These are phyloP conservation scores for Festucalex cinctus DNA, from an alignment of 2,113 vertebrate genomes.

Conservation along the genomic window DNA sequence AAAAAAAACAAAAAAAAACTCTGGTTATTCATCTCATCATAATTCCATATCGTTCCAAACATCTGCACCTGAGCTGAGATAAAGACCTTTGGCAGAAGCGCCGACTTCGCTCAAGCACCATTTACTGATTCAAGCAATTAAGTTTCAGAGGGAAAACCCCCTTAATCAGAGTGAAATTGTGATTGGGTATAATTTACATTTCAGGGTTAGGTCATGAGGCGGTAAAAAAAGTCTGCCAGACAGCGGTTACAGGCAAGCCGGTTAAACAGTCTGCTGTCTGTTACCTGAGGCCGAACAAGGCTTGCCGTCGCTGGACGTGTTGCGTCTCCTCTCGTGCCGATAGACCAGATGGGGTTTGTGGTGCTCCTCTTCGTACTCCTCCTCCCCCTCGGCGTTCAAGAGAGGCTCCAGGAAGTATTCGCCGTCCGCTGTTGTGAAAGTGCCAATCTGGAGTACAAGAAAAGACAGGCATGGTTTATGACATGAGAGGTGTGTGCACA, in stretches of 20 bases:
- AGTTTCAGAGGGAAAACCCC: conserved; percentile 30
- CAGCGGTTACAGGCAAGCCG: conserved; percentile 38
- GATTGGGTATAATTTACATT: conserved; percentile 45
- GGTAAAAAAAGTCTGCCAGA: conserved; percentile 47
- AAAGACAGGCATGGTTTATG: conserved; percentile 14
- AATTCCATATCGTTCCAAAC: neutral
- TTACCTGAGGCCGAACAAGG: conserved; percentile 87
- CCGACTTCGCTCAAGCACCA: conserved; percentile 23
- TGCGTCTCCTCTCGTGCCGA: conserved; percentile 74
- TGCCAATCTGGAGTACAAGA: conserved; percentile 56
- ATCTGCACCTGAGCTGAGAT: conserved; percentile 14
- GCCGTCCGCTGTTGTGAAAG: conserved; percentile 83
- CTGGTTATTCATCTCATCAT: neutral
- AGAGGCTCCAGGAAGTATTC: conserved; percentile 95
- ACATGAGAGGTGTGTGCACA: neutral
- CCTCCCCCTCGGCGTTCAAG: conserved; percentile 73
- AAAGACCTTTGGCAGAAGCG: conserved; percentile 30
- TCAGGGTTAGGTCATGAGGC: conserved; percentile 34
- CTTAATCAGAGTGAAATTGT: conserved; percentile 44
- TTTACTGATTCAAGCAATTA: conserved; percentile 33
- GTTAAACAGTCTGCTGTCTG: conserved; percentile 46
- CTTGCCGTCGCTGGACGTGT: conserved; percentile 49
- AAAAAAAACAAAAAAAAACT: neutral
- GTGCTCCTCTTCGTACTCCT: conserved; percentile 84
- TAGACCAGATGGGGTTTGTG: conserved; percentile 95